Evolutionary conservation across 1,140 invertebrate species (phyloP), one percentile per base, ranked within the genome.

Genomic region (Hyles vespertilio): DNA sequence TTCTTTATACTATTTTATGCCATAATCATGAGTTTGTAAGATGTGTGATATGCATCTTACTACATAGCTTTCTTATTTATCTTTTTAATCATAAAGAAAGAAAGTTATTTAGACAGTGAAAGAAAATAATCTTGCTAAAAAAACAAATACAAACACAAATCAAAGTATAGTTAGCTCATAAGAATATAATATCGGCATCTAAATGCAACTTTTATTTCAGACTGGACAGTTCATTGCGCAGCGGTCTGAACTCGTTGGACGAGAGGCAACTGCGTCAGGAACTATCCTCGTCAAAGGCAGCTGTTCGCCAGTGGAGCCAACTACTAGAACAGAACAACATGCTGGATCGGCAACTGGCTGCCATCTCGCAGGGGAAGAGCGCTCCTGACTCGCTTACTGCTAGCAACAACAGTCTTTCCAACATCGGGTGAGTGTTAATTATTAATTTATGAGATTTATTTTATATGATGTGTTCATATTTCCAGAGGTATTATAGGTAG

Each of bases 191-290:
- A 22, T 22, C 22, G 22, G 12, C 46, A 22, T 48, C 5, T n/a
- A 10, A 22, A 48, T n/a, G 0, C 50, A 51, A 51, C 33, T 6
- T 7, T 48, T 11, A 12, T 6, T 48, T 34, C 32, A 90, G 89
- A 67, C 61, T 90, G 61, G 89, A 90, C 66, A 87, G 87, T 53
- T 89, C 87, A 0, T 76, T 90, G 3, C 81, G 89, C 11, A 89
- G 88, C 59, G 87, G 88, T 5, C 72, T 90, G 4, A 90, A 89
- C 65, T 90, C 89, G 1, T 56, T 90, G 52, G 88, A 90, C 67
- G 89, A 90, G 67, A 67, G 79, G 49, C 89, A 90, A 58, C 73
- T 90, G 5, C 79, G 79, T 0, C 84, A 89, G 50, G 89, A 90
- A 65, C 61, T 90, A 12, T 80, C 85, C 2, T 82, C 80, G 1